phyloP scores from a whole-genome alignment of 2,888 invertebrate genomes.

The Boloria euphrosyne region DNA sequence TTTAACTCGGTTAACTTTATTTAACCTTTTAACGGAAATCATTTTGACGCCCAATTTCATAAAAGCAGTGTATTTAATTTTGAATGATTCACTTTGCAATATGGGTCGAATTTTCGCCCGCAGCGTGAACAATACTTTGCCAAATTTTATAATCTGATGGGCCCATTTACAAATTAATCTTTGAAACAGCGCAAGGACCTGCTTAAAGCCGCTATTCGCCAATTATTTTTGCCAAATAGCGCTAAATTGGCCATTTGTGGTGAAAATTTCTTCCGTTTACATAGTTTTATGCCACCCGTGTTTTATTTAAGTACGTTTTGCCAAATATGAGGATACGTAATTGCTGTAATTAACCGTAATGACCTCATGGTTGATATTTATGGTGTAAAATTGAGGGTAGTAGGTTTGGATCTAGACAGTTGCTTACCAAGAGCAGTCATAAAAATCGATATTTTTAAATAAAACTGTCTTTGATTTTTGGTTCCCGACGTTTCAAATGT shows the following conservation, averaged over 20 bases:
- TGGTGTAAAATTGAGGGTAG: neutral
- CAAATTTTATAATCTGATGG: constrained; percentile 70
- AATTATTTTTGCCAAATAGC: constrained; percentile 66
- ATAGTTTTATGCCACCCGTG: constrained; percentile 54
- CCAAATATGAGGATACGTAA: constrained; percentile 19
- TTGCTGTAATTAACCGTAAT: constrained; percentile 15
- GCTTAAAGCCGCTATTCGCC: constrained; percentile 56
- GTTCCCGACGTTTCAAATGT: too few relatives aligned
- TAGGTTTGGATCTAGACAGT: neutral
- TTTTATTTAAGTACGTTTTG: constrained; percentile 42
- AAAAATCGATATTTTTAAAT: too few relatives aligned
- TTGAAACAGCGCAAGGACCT: constrained; percentile 62
- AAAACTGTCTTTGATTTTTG: too few relatives aligned
- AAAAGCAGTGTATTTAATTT: constrained; percentile 11
- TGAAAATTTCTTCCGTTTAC: constrained; percentile 65
- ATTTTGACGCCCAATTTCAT: constrained; percentile 1
- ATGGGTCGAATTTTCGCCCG: constrained; percentile 6
- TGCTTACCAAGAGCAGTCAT: too few relatives aligned
- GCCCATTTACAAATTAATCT: constrained; percentile 66
- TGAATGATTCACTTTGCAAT: constrained; percentile 6
- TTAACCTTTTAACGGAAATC: neutral
- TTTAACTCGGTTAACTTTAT: neutral
- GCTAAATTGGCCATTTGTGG: constrained; percentile 70
- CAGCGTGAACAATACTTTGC: constrained; percentile 42
- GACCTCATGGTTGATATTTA: constrained; percentile 11